Evolutionary conservation across 1,140 invertebrate species (phyloP).

Genomic region (Calliopsis andreniformis): DNA sequence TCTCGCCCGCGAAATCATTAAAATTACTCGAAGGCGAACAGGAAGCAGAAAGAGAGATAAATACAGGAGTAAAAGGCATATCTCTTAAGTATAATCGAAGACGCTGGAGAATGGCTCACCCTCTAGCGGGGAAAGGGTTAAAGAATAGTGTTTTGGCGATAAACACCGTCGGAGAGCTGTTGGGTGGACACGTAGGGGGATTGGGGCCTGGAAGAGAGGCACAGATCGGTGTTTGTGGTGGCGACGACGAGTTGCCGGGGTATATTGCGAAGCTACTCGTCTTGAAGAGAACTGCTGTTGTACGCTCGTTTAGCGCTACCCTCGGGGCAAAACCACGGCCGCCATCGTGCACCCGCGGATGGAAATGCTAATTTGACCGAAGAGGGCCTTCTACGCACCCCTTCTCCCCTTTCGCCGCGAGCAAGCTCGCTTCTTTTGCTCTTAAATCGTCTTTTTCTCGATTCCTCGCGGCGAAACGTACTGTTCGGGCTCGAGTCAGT

Average conservation of each 20-base stretch:
- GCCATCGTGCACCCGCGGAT: constrained; percentile 66
- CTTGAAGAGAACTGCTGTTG: constrained; percentile 60
- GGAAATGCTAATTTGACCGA: constrained; percentile 72
- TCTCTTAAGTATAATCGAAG: no score
- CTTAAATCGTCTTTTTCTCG: constrained; percentile 42
- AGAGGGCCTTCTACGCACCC: constrained; percentile 48
- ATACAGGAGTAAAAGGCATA: no score
- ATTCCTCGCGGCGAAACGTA: constrained; percentile 34
- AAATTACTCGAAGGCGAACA: no score
- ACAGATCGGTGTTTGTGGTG: background rate
- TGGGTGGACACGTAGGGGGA: background rate
- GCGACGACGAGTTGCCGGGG: constrained; percentile 37
- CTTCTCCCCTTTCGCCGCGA: constrained; percentile 29
- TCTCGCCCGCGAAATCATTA: no score
- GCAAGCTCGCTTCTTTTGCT: constrained; percentile 33
- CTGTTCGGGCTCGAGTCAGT: constrained; percentile 19
- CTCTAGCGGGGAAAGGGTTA: no score
- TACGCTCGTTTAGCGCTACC: constrained; percentile 67
- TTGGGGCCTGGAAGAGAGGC: background rate
- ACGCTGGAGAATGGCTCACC: no score
- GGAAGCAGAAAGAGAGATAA: no score
- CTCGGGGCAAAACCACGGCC: constrained; percentile 64
- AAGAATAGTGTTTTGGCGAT: background rate
- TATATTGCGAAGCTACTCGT: constrained; percentile 64
- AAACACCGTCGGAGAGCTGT: background rate